These are phyloP conservation scores for Oscheius sp. DNA, from an alignment of 2,888 invertebrate species.

Conservation along the genomic window DNA sequence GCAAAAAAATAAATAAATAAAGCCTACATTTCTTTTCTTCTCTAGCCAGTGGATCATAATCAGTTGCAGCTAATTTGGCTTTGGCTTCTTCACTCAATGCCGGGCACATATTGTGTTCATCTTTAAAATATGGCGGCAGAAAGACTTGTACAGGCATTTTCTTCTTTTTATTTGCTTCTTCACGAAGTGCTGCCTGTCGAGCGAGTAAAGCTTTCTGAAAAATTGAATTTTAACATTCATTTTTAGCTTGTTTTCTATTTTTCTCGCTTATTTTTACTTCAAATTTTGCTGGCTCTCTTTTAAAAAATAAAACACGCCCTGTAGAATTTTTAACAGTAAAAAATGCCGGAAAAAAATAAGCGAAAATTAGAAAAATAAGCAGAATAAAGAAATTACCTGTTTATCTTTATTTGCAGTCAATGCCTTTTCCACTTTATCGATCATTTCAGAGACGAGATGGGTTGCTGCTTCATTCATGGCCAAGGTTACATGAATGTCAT, in stretches of 20 bases:
- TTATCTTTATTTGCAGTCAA: conserved; percentile 48
- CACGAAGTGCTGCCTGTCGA: background rate
- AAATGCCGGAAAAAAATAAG: too few species aligned
- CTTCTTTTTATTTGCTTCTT: conserved; percentile 8
- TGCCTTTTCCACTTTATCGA: conserved; percentile 47
- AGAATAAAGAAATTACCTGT: conserved; percentile 40
- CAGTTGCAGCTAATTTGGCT: conserved; percentile 41
- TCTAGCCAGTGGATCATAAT: conserved; percentile 56
- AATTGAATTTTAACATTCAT: too few species aligned
- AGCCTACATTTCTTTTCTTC: conserved; percentile 47
- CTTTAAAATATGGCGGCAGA: conserved; percentile 69
- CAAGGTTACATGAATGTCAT: conserved; percentile 25
- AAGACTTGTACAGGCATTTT: conserved; percentile 52
- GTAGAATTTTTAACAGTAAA: too few species aligned
- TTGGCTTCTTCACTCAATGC: conserved; percentile 59
- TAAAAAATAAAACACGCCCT: too few species aligned
- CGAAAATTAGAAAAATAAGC: background rate
- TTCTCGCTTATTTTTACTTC: too few species aligned
- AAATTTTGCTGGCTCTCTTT: conserved; percentile 34
- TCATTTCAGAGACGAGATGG: conserved; percentile 53
- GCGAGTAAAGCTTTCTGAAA: conserved; percentile 13
- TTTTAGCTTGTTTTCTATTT: too few species aligned
- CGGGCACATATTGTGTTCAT: conserved; percentile 64
- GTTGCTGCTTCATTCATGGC: conserved; percentile 60
- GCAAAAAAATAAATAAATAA: too few species aligned